Evolutionary conservation across 2,113 vertebrate species (phyloP).

Genomic region (Ageneiosus marmoratus): DNA sequence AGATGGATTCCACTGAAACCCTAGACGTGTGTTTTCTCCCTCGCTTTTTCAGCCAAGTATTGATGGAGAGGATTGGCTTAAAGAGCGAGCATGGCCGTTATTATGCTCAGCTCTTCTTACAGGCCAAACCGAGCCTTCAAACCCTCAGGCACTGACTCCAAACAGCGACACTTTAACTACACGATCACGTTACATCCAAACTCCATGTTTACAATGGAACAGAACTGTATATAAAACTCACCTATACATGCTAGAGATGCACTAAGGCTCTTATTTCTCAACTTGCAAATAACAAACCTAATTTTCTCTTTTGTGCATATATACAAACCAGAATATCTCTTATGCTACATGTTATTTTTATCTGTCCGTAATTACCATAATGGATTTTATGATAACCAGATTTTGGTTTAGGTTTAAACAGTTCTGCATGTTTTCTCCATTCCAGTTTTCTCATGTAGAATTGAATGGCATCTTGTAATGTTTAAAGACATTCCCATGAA

Average conservation of each 20-base stretch:
- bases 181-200: conserved; percentile 37
- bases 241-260: not conserved
- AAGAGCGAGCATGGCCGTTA: conserved; percentile 27
- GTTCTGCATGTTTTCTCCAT: not conserved
- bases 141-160: conserved; percentile 13
- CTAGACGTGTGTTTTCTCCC: conserved; percentile 43
- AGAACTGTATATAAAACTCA: not conserved
- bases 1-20: conserved; percentile 46
- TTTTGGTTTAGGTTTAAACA: not conserved
- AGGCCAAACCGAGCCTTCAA: conserved; percentile 3
- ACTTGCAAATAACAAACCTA: not conserved
- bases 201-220: not conserved
- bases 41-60: conserved; percentile 28
- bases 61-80: conserved; percentile 22
- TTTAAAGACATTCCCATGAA: not conserved
- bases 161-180: conserved; percentile 27
- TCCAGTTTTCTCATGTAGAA: not conserved
- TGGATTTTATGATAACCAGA: not conserved
- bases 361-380: not conserved
- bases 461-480: not conserved
- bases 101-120: conserved; percentile 35
- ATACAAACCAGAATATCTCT: not conserved
- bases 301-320: not conserved
- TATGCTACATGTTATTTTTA: not conserved
- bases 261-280: too few species aligned